Base-by-base conservation (phyloP, 2,888 invertebrate genomes). In the Pristionchus entomophagus region DNA sequence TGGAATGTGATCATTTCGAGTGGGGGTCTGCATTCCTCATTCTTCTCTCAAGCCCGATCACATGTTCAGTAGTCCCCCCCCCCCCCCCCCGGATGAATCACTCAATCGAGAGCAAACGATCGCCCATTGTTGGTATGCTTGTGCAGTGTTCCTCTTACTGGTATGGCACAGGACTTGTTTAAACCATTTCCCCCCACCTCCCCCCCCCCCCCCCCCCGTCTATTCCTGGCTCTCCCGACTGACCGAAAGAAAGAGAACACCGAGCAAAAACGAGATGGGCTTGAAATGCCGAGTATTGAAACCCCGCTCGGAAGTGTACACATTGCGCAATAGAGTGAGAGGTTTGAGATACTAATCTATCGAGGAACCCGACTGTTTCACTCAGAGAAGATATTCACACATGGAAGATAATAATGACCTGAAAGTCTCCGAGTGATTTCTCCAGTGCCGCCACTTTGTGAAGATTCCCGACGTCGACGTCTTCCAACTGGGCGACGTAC, bases 391-490 rank as follows among this genome's bases (percentile, higher is more conserved):
- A 45, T 10, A 45, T 14, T 45, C 8, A 10, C 6, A 45, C 45
- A 45, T 56, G 56, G 51, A 5, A 51, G 26, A 26, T 26, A n/a
- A 56, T 56, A 38, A 38, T 38, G 73, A 93, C 93, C 90, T 93
- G 93, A 91, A 93, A 93, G 83, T 93, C 93, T 49, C 92, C 93
- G 38, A 93, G 88, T 87, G 92, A 91, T 81, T 91, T 90, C 82
- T 92, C 92, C n/a, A 93, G 89, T 73, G 89, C 90, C 19, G 92
- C 91, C 84, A 93, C 92, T 86, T 90, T 87, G 29, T 92, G 90
- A 41, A 91, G 88, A 86, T 93, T 93, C 0, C 93, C 93, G 4
- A 93, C 93, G 86, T 94, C 93, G 22, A 94, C 92, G 14, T 91
- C 89, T 78, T 94, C 93, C 26, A 93, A 86, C 26, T 92, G 89